These are phyloP conservation scores for Acleris laterana DNA, from an alignment of 2,888 invertebrate species.

Conservation along the genomic window DNA sequence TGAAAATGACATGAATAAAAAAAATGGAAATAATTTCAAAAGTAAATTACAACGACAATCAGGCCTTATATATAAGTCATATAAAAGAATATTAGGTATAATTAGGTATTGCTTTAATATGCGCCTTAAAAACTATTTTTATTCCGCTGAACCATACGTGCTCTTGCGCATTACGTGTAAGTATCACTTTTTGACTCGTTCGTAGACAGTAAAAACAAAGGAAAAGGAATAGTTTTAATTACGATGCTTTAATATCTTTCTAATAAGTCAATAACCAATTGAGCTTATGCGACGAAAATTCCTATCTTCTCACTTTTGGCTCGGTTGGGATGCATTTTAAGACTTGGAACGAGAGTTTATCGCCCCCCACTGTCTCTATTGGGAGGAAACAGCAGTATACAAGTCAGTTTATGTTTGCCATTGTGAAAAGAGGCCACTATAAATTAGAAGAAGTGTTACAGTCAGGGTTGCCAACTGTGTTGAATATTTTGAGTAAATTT, in stretches of 20 bases:
- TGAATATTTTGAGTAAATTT: neutral
- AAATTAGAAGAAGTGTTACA: constrained; percentile 36
- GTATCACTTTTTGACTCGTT: no score
- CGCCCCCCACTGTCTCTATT: constrained; percentile 9
- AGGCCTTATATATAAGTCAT: no score
- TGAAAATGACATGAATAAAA: no score
- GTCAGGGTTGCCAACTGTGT: constrained; percentile 33
- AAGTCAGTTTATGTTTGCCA: constrained; percentile 31
- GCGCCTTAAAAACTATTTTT: no score
- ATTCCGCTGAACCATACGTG: no score
- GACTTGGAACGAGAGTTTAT: constrained; percentile 18
- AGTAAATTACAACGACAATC: no score
- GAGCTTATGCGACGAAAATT: no score
- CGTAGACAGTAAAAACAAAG: neutral
- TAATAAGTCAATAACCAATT: neutral
- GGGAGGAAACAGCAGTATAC: constrained; percentile 29
- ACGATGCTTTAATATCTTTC: no score
- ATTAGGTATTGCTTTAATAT: no score
- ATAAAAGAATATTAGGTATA: no score
- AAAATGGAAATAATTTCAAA: no score
- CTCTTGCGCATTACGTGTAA: no score
- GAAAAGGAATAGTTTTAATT: neutral
- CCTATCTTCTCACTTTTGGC: neutral
- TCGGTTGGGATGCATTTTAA: constrained; percentile 27
- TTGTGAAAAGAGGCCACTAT: constrained; percentile 34